A percentile compares a stretch with the other conserved stretches of the same genome.
These are phyloP conservation scores for Melanostoma mellinum DNA, from an alignment of 2,888 invertebrate species.

Conservation along the genomic window DNA sequence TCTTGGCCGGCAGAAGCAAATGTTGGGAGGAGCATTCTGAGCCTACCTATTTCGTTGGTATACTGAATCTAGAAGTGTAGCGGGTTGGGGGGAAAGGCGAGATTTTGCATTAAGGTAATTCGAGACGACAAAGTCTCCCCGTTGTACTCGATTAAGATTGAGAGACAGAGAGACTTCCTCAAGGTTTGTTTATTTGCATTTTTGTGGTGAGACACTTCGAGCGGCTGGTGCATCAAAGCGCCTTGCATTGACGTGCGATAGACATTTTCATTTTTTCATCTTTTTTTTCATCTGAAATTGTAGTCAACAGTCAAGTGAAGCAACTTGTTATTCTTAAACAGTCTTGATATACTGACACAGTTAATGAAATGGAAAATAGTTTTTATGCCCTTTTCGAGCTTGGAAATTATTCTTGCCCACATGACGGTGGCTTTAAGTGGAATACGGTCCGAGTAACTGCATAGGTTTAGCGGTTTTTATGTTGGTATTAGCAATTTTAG, in stretches of 20 bases:
- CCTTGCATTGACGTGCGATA: constrained; percentile 24
- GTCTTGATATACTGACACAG: constrained; percentile 59
- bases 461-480: no score
- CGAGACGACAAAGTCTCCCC: constrained; percentile 41
- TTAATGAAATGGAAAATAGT: constrained; percentile 69
- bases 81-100: constrained; percentile 10
- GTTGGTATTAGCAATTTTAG: no score
- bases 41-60: background rate
- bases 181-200: constrained; percentile 63
- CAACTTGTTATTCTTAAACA: constrained; percentile 23
- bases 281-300: constrained; percentile 1
- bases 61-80: constrained; percentile 4
- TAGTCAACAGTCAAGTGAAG: background rate
- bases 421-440: background rate
- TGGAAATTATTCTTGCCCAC: constrained; percentile 7
- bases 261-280: constrained; percentile 28
- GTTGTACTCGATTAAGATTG: constrained; percentile 23
- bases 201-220: constrained; percentile 62
- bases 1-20: constrained; percentile 52
- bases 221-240: constrained; percentile 66
- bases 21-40: constrained; percentile 11
- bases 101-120: constrained; percentile 47
- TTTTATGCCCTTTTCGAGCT: constrained; percentile 55
- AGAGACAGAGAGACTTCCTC: constrained; percentile 39
- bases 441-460: no score